These are phyloP conservation scores for Dynastes grantii DNA, from an alignment of 2,888 invertebrate genomes.

Conservation along the genomic window DNA sequence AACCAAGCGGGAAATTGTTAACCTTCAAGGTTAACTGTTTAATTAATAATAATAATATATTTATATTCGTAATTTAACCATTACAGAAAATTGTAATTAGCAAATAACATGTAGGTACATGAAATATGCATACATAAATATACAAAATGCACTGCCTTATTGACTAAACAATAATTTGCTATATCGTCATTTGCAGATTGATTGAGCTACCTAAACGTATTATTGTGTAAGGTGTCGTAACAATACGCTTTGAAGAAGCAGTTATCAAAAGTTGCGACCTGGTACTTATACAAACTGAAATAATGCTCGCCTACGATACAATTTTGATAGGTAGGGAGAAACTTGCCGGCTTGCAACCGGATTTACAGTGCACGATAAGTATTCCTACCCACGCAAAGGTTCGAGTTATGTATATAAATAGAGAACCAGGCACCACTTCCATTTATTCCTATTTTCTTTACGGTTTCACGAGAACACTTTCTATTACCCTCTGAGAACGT, in stretches of 20 bases:
- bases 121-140: too few species aligned
- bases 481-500: slow-evolving; percentile 3
- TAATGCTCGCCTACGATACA: slow-evolving; percentile 19
- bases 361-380: slow-evolving; percentile 26
- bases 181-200: too few species aligned
- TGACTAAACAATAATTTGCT: too few species aligned
- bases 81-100: too few species aligned
- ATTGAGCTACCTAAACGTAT: too few species aligned
- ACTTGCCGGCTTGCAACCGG: slow-evolving; percentile 29
- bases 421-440: slow-evolving; percentile 4
- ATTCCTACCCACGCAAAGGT: slow-evolving; percentile 25
- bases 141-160: too few species aligned
- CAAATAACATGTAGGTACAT: too few species aligned
- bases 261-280: neutral
- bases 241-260: neutral
- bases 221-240: neutral
- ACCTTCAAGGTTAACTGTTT: too few species aligned
- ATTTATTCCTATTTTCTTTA: slow-evolving; percentile 25
- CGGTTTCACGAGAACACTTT: slow-evolving; percentile 23
- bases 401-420: slow-evolving; percentile 23
- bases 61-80: too few species aligned
- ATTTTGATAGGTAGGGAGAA: slow-evolving; percentile 24
- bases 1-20: too few species aligned
- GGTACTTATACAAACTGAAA: neutral
- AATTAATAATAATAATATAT: too few species aligned